phyloP scores from a whole-genome alignment of 2,888 invertebrate species.

The Drosophila seclusa region DNA sequence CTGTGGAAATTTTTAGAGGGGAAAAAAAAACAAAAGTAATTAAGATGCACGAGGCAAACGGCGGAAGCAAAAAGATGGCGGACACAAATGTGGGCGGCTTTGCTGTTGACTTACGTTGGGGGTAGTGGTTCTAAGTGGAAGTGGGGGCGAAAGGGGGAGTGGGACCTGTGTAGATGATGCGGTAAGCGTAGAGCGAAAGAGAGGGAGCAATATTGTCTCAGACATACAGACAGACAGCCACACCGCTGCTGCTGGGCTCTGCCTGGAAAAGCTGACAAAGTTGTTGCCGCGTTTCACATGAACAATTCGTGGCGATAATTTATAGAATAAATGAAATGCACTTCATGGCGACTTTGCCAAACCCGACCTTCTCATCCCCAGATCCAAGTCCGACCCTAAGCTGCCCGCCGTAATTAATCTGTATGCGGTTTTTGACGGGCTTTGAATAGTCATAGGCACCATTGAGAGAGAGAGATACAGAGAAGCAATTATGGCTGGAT shows the following conservation, averaged over 20 bases:
- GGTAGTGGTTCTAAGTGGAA: background rate
- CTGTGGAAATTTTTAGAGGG: constrained; percentile 75
- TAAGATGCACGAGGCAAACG: constrained; percentile 79
- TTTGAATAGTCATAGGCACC: constrained; percentile 61
- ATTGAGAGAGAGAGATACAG: background rate
- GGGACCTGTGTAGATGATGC: background rate
- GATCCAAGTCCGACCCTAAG: constrained; percentile 60
- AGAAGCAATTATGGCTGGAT: constrained; percentile 20
- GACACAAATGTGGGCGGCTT: constrained; percentile 67
- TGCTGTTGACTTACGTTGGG: constrained; percentile 25
- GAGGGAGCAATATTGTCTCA: constrained; percentile 29
- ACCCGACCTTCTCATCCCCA: constrained; percentile 41
- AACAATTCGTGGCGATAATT: constrained; percentile 81
- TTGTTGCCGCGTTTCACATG: constrained; percentile 68
- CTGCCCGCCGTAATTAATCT: constrained; percentile 69
- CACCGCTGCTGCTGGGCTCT: constrained; percentile 10
- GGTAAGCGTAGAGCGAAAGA: constrained; percentile 18
- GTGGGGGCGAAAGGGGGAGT: background rate
- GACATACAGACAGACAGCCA: background rate
- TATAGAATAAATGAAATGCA: constrained; percentile 79
- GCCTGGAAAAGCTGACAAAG: constrained; percentile 55
- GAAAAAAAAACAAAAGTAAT: constrained; percentile 64
- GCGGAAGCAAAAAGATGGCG: constrained; percentile 80
- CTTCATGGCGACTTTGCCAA: constrained; percentile 66
- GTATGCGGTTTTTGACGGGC: constrained; percentile 75